Conservation (phyloP, 1,140 invertebrate species). For the Octopus sinensis region DNA sequence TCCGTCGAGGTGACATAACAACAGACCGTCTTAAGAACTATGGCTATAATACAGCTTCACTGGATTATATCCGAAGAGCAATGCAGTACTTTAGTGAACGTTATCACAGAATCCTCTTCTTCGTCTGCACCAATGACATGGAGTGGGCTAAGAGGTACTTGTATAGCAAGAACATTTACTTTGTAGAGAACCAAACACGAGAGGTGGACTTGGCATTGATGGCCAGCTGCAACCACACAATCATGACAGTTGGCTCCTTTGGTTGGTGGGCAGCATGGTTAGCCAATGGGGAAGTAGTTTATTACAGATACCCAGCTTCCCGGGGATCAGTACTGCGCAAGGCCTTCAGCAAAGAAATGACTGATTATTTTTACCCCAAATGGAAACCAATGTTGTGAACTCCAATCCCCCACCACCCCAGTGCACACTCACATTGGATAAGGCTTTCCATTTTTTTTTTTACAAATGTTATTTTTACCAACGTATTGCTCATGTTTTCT, state of each 20-base stretch:
- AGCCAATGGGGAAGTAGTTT: conserved; percentile 37
- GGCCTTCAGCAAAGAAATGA: conserved; percentile 26
- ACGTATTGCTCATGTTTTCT: too few relatives aligned
- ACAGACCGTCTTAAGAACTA: conserved; percentile 1
- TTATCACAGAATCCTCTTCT: conserved; percentile 25
- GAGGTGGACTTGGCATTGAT: conserved; percentile 42
- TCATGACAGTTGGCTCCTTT: conserved; percentile 44
- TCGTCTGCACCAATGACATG: conserved; percentile 28
- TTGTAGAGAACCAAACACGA: conserved; percentile 12
- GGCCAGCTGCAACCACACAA: conserved; percentile 38
- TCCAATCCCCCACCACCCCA: too few relatives aligned
- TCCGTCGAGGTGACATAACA: conserved; percentile 30
- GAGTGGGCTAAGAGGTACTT: conserved; percentile 26
- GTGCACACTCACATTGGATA: too few relatives aligned
- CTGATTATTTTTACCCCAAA: conserved; percentile 27
- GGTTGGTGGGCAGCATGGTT: conserved; percentile 48
- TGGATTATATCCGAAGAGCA: conserved; percentile 31
- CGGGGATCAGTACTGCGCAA: conserved; percentile 23
- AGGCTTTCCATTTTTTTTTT: too few relatives aligned
- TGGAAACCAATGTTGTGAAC: conserved; percentile 25
- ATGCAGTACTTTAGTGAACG: conserved; percentile 27
- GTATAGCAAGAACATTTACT: conserved; percentile 18
- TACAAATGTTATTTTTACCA: too few relatives aligned
- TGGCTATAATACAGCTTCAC: conserved; percentile 26
- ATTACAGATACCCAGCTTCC: conserved; percentile 35